phyloP scores from a whole-genome alignment of 2,797 vertebrate species.

The Smutsia temminckii region DNA sequence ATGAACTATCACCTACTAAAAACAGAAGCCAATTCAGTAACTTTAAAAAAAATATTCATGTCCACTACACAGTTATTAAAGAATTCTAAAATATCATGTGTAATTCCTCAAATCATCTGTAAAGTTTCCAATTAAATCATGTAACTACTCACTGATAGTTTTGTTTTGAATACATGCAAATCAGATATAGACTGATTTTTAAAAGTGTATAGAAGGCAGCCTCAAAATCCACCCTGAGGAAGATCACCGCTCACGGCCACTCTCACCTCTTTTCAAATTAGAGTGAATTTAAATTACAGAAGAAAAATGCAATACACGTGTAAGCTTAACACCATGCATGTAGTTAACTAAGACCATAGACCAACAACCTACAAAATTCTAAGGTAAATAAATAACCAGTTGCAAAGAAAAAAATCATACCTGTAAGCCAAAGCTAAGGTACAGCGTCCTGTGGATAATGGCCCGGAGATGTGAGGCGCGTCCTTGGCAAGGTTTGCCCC shows the following conservation, averaged over 20 bases:
- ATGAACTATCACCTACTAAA: neutral
- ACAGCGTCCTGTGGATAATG: fast-evolving
- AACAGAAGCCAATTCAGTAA: neutral
- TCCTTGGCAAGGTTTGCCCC: fast-evolving
- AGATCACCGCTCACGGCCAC: neutral
- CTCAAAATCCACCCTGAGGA: neutral
- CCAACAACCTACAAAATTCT: neutral
- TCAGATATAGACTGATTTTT: neutral
- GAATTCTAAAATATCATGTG: neutral
- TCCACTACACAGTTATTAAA: fast-evolving
- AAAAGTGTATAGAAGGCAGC: neutral
- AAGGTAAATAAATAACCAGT: neutral
- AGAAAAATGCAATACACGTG: fast-evolving
- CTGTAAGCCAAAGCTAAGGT: fast-evolving
- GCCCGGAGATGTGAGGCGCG: fast-evolving
- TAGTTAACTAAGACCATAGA: fast-evolving
- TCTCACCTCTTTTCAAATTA: neutral
- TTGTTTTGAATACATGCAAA: neutral
- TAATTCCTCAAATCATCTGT: neutral
- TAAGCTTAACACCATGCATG: neutral
- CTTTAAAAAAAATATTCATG: neutral
- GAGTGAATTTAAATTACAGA: neutral
- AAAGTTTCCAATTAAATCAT: neutral
- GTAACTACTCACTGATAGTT: neutral
- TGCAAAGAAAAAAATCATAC: fast-evolving